Base-by-base conservation (phyloP, 1,140 invertebrate genomes). In the Ceratosolen fusciceps region DNA sequence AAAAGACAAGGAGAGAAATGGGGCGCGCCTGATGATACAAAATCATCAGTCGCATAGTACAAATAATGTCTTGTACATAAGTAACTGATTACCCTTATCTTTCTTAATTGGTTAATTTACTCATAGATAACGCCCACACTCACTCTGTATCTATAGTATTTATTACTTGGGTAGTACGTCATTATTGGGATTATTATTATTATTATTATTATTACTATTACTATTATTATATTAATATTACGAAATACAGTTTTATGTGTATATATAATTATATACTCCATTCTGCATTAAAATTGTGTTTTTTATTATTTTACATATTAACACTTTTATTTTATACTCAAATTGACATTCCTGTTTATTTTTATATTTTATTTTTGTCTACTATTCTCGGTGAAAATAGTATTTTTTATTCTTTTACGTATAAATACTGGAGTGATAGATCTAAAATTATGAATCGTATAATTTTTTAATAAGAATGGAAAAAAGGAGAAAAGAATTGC, bases 121-220 rank as follows among this genome's bases (percentile, higher is more conserved):
- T 88, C 85, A 90, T 84, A 87, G 62, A 80, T 31, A 71, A 80
- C 85, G 84, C 86, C 84, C 85, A 89, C 86, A 89, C 87, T 90
- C 86, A 88, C 86, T 88, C 86, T 89, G 89, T 90, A 90, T 90
- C 88, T 91, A 90, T 90, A 90, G 89, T 91, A 91, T 91, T 91
- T 91, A 91, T 90, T 90, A 91, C 88, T 89, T 90, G 90, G 89
- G 88, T 91, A 91, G 89, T 88, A 89, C 82, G 86, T 87, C 87
- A 90, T 90, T 90, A 89, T 89, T 90, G 88, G 89, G 89, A 90
- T 90, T 89, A 90, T 89, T 88, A 89, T 88, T 88, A 88, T 83
- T 88, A 88, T 87, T 88, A 88, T 87, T 88, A 88, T 87, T 88
- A 88, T 88, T n/a, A n/a, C n/a, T n/a, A n/a, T 83, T 86, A 86